phyloP scores from a whole-genome alignment of 2,113 vertebrate species.

The Caranx melampygus region DNA sequence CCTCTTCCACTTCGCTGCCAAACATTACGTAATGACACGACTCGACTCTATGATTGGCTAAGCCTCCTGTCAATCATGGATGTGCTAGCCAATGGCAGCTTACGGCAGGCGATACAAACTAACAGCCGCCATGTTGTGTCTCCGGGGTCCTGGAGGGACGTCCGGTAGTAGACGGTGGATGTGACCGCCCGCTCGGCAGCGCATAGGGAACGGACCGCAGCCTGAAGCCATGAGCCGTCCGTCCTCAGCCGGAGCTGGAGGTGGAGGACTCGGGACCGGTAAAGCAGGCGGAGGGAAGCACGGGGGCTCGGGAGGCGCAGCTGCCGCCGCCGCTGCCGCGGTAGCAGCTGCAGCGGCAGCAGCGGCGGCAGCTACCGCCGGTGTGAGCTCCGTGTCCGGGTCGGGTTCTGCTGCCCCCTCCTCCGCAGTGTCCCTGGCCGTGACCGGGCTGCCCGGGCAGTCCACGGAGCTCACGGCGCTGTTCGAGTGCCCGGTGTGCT shows the following conservation, averaged over 20 bases:
- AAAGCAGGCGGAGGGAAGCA: conserved; percentile 81
- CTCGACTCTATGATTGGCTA: conserved; percentile 69
- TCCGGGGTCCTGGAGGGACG: conserved; percentile 62
- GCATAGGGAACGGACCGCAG: conserved; percentile 38
- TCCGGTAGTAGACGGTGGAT: conserved; percentile 64
- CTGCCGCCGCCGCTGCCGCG: conserved; percentile 42
- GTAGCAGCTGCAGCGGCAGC: conserved; percentile 42
- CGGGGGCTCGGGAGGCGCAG: conserved; percentile 67
- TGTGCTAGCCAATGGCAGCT: conserved; percentile 56
- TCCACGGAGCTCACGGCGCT: conserved; percentile 83
- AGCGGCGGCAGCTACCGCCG: conserved; percentile 59
- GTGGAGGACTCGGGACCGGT: conserved; percentile 80
- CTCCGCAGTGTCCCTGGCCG: conserved; percentile 47
- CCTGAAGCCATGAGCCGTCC: conserved; percentile 82
- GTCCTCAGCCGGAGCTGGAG: conserved; percentile 80
- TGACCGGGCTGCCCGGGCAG: conserved; percentile 66
- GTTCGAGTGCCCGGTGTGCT: conserved; percentile 86
- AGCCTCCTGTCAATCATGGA: conserved; percentile 48
- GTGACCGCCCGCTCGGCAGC: conserved; percentile 37
- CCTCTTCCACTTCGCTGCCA: not conserved
- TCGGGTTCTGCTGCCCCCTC: conserved; percentile 65
- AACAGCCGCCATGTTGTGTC: conserved; percentile 82
- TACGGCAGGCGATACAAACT: conserved; percentile 66
- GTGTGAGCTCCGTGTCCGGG: conserved; percentile 69
- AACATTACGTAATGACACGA: conserved; percentile 25